These are phyloP conservation scores for Symphodus melops DNA, from an alignment of 2,113 vertebrate genomes.

Conservation along the genomic window DNA sequence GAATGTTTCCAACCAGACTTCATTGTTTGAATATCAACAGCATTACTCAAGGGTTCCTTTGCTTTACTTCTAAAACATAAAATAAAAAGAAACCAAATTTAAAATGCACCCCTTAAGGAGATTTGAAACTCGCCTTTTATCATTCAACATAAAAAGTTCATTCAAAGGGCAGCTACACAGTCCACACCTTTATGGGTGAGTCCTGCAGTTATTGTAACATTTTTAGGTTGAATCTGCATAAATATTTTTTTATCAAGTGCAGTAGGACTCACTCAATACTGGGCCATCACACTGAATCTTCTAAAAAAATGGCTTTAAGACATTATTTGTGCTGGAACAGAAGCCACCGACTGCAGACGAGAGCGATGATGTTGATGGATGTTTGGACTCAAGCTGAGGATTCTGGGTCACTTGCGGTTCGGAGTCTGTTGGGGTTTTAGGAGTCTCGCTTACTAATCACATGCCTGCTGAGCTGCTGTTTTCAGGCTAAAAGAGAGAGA, in stretches of 20 bases:
- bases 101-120: not conserved
- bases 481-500: slow-evolving; percentile 5
- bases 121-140: not conserved
- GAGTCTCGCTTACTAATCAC: slow-evolving; percentile 6
- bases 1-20: not conserved
- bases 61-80: too few relatives aligned
- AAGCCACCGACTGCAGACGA: not conserved
- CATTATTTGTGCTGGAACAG: slow-evolving; percentile 3
- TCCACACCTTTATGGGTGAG: not conserved
- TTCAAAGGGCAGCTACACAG: not conserved
- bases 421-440: slow-evolving; percentile 18
- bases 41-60: not conserved
- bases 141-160: not conserved
- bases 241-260: not conserved
- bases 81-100: too few relatives aligned
- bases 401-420: not conserved
- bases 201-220: not conserved
- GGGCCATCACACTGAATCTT: not conserved
- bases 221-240: not conserved
- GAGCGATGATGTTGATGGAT: slow-evolving; percentile 23
- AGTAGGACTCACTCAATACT: slow-evolving; percentile 1
- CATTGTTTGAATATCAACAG: not conserved
- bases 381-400: not conserved
- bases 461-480: slow-evolving; percentile 22
- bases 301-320: not conserved